Percentiles rank a stretch among this genome's conserved stretches.
phyloP scores from a whole-genome alignment of 2,797 vertebrate genomes.

The Psittacula derbiana region DNA sequence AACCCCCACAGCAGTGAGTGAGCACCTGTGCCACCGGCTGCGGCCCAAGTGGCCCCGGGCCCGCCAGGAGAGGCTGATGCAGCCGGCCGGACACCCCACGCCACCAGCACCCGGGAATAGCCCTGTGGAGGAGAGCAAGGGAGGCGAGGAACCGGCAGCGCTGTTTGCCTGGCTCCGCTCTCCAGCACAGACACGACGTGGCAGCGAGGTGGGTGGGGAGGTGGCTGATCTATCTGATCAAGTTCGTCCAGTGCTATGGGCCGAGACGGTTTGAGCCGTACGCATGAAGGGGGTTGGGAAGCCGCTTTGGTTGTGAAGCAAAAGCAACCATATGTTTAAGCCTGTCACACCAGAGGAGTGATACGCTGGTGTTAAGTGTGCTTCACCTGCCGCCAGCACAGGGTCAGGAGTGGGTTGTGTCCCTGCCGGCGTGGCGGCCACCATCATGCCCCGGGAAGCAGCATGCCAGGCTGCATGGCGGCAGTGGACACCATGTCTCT shows the following conservation, averaged over 20 bases:
- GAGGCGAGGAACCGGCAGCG: background rate
- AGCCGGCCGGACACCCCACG: background rate
- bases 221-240: background rate
- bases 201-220: constrained; percentile 37
- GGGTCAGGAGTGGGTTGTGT: background rate
- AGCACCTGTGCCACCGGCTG: background rate
- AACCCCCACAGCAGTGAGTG: background rate
- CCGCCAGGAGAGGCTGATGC: background rate
- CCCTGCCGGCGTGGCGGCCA: background rate
- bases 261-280: background rate
- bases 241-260: background rate
- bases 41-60: background rate
- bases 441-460: background rate
- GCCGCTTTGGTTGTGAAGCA: background rate
- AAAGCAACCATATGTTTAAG: background rate
- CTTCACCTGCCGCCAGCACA: background rate
- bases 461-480: background rate
- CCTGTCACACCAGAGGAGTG: background rate
- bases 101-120: background rate
- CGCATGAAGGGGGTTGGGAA: background rate
- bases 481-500: background rate
- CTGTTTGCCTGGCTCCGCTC: background rate
- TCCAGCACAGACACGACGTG: background rate
- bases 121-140: background rate
- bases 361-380: no score